Conservation (phyloP, 1,140 invertebrate genomes). For the Wiebesia pumilae region DNA sequence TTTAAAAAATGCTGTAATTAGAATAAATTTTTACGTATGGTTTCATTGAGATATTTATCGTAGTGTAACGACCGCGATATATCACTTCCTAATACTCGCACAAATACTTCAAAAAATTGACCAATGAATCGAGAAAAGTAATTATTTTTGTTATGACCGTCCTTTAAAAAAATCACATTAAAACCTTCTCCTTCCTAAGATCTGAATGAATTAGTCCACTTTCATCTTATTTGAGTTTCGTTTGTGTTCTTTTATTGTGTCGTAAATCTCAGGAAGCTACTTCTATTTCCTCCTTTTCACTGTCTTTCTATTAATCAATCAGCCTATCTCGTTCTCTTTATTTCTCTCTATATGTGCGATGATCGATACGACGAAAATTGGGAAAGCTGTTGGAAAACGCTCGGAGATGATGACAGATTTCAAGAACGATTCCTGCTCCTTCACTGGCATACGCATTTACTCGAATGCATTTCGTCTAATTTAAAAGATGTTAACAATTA, state of each 20-base stretch:
- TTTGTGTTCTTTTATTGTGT: neutral
- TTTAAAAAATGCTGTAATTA: too few relatives aligned
- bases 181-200: neutral
- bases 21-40: too few relatives aligned
- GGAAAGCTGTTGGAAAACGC: neutral
- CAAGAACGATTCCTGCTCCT: neutral
- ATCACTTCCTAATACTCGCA: too few relatives aligned
- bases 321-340: neutral
- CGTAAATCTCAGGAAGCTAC: slow-evolving; percentile 11
- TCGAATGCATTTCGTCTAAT: neutral
- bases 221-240: neutral
- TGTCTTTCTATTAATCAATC: neutral
- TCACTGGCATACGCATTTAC: neutral
- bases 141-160: neutral
- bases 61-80: too few relatives aligned
- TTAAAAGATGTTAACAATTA: slow-evolving; percentile 10
- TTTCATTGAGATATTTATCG: too few relatives aligned
- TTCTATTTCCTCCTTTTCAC: neutral
- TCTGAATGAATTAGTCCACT: slow-evolving; percentile 10
- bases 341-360: neutral
- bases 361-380: neutral
- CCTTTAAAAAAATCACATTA: neutral
- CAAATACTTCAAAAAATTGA: too few relatives aligned
- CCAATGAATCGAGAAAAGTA: too few relatives aligned
- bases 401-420: neutral